Conservation (phyloP, 1,140 invertebrate genomes). For the Drosophila paulistorum region DNA sequence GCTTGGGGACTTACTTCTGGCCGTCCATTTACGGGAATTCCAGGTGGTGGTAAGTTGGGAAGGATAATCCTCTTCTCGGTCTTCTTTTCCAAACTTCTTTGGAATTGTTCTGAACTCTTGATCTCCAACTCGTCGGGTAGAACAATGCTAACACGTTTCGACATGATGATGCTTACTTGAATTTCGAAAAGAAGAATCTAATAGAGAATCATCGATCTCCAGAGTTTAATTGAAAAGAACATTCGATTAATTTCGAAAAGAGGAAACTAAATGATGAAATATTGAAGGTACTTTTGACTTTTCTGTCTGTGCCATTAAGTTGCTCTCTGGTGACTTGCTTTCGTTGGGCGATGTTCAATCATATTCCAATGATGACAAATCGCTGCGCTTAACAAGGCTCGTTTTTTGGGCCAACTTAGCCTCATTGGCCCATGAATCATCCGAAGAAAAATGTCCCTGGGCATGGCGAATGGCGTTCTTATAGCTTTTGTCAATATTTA, state of each 20-base stretch:
- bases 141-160: conserved; percentile 56
- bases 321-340: not conserved
- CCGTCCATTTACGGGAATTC: not conserved
- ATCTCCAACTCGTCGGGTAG: conserved; percentile 33
- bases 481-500: conserved; percentile 63
- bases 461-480: conserved; percentile 1
- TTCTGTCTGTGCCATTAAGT: not conserved
- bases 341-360: conserved; percentile 42
- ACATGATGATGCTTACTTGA: conserved; percentile 45
- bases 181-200: not conserved
- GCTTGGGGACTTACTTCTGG: not conserved
- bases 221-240: conserved; percentile 4
- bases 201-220: not conserved
- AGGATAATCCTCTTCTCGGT: not conserved
- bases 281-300: not conserved
- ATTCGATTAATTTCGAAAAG: not conserved
- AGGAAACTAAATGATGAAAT: not conserved
- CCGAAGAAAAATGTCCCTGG: conserved; percentile 9
- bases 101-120: not conserved
- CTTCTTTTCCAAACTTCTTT: no score
- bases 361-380: conserved; percentile 54
- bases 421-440: conserved; percentile 19
- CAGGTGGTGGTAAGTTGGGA: not conserved
- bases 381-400: conserved; percentile 20
- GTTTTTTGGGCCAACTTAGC: not conserved